These are phyloP conservation scores for Phaonia tiefii DNA, from an alignment of 2,888 invertebrate species.

Conservation along the genomic window DNA sequence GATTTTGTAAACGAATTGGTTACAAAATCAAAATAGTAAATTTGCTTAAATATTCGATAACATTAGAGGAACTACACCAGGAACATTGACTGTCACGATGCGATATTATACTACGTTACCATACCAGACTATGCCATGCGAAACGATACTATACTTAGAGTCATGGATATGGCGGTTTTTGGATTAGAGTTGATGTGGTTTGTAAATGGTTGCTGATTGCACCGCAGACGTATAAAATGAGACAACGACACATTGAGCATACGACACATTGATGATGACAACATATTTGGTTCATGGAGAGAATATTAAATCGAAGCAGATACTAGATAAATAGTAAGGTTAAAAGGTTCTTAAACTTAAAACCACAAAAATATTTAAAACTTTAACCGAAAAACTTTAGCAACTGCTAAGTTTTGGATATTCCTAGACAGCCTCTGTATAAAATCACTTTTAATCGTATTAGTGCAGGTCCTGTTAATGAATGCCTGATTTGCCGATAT, in stretches of 20 bases:
- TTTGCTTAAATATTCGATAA: slow-evolving; percentile 66
- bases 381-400: no score
- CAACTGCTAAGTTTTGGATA: neutral
- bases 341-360: no score
- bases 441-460: slow-evolving; percentile 21
- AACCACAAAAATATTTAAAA: no score
- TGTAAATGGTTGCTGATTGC: slow-evolving; percentile 63
- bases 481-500: slow-evolving; percentile 58
- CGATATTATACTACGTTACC: no score
- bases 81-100: slow-evolving; percentile 24
- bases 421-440: neutral
- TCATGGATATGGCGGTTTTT: neutral
- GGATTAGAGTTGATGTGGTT: slow-evolving; percentile 21
- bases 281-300: slow-evolving; percentile 43
- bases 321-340: no score
- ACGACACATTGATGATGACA: slow-evolving; percentile 37
- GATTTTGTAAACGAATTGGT: slow-evolving; percentile 62
- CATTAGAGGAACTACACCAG: slow-evolving; percentile 56
- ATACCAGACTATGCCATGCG: neutral
- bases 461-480: slow-evolving; percentile 54
- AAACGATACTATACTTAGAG: neutral
- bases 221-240: slow-evolving; percentile 60
- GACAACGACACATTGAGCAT: neutral
- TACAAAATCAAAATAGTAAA: slow-evolving; percentile 65
- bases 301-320: slow-evolving; percentile 12